Conservation (phyloP, 2,797 vertebrate species). For the Anas acuta region DNA sequence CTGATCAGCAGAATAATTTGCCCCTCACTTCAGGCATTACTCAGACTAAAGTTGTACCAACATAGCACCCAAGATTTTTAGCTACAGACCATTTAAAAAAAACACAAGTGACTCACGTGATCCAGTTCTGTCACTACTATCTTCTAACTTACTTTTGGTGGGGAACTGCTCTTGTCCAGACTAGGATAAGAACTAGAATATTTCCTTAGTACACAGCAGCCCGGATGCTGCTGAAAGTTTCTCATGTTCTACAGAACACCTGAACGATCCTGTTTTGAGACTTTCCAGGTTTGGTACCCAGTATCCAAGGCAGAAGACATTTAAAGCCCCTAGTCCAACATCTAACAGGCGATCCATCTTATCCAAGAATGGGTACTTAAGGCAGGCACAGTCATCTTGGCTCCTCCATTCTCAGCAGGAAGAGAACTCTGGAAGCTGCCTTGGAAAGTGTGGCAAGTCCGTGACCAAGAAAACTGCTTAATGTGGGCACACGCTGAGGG, state of each 20-base stretch:
- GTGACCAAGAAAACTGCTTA: not conserved
- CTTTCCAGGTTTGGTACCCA: not conserved
- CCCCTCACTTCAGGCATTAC: not conserved
- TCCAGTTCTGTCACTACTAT: not conserved
- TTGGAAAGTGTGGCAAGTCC: not conserved
- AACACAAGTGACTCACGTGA: not conserved
- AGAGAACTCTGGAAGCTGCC: not conserved
- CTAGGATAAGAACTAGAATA: not conserved
- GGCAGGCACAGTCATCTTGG: not conserved
- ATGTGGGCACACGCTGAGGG: not conserved
- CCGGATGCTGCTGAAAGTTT: not conserved
- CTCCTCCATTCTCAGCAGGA: not conserved
- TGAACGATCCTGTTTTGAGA: not conserved
- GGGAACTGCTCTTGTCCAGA: not conserved
- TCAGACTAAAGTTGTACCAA: not conserved
- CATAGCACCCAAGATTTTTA: conserved; percentile 21
- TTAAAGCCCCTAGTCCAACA: not conserved
- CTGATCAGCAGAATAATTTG: not conserved
- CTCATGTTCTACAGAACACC: not conserved
- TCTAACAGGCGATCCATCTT: not conserved
- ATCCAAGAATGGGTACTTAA: not conserved
- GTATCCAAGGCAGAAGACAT: not conserved
- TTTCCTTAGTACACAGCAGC: not conserved
- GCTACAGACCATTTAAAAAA: not conserved
- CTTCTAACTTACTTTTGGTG: not conserved